A percentile compares a stretch with the other conserved stretches of the same genome.
Conservation (phyloP, 2,113 vertebrate genomes). For the Sceloporus tristichus region DNA sequence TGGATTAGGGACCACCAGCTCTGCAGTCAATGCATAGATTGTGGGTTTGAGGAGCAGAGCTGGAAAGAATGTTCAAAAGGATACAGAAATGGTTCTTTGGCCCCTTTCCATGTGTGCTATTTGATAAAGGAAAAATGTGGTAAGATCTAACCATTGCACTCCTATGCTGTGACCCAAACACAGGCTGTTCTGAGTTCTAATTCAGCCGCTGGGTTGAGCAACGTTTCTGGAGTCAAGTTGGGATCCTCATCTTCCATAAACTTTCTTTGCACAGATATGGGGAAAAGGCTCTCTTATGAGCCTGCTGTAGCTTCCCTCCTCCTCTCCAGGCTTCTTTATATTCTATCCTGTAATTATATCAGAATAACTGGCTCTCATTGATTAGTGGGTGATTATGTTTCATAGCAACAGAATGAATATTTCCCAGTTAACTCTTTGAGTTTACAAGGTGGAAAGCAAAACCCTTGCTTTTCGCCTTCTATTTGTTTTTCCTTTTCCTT, state of each 20-base stretch:
- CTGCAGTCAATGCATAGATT: too few relatives aligned
- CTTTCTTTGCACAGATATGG: background rate
- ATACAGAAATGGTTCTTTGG: too few relatives aligned
- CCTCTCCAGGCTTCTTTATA: conserved; percentile 64
- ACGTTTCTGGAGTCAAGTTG: background rate
- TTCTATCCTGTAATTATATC: conserved; percentile 77
- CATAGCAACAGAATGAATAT: conserved; percentile 81
- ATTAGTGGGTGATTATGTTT: conserved; percentile 78
- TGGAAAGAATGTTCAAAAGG: too few relatives aligned
- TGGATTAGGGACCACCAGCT: too few relatives aligned
- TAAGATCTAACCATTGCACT: too few relatives aligned
- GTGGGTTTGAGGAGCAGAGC: too few relatives aligned
- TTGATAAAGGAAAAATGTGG: too few relatives aligned
- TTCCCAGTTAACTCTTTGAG: conserved; percentile 76
- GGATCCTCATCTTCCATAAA: background rate
- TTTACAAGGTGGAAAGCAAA: conserved; percentile 72
- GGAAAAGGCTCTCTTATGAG: background rate
- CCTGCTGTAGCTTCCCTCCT: accelerated
- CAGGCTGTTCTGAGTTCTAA: too few relatives aligned
- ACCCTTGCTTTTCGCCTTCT: conserved; percentile 68
- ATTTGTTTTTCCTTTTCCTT: conserved; percentile 24
- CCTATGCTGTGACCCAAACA: too few relatives aligned
- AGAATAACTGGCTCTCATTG: conserved; percentile 77
- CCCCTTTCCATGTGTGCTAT: too few relatives aligned
- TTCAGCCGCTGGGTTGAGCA: background rate